Conservation (phyloP, 2,888 invertebrate species). For the Ophion costatus region DNA sequence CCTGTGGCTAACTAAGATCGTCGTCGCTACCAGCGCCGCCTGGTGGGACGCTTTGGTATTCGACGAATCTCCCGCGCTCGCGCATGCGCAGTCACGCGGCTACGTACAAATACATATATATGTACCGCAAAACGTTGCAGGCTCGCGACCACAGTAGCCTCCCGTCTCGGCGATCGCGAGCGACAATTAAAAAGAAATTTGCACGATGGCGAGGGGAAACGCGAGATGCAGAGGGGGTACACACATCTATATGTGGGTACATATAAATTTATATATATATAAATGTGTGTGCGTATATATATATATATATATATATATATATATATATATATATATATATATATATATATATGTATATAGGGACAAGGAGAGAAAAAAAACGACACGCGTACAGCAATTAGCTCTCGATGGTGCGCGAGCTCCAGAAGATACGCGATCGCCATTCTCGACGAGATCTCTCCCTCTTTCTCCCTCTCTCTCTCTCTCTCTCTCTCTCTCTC, state of each 20-base stretch:
- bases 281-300: constrained; percentile 14
- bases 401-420: constrained; percentile 61
- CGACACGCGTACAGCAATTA: constrained; percentile 65
- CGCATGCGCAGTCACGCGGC: constrained; percentile 22
- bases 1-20: not conserved
- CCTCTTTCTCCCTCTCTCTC: constrained; percentile 34
- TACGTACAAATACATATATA: not conserved
- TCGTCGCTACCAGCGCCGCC: constrained; percentile 21
- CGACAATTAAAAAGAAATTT: constrained; percentile 61
- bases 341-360: constrained; percentile 24
- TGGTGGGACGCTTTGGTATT: constrained; percentile 45
- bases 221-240: not conserved
- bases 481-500: constrained; percentile 25
- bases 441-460: constrained; percentile 63
- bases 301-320: constrained; percentile 34
- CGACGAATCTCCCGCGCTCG: constrained; percentile 33
- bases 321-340: constrained; percentile 2
- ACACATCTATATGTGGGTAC: constrained; percentile 20
- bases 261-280: constrained; percentile 4
- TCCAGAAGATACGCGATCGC: constrained; percentile 60
- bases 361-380: constrained; percentile 55
- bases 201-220: constrained; percentile 36
- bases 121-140: too few relatives aligned
- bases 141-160: not conserved
- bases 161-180: constrained; percentile 29